Evolutionary conservation across 53 echinoderm and acorn worm genomes (phyloP), one percentile per base, ranked within the genome.

Genomic region (Arbacia lixula): DNA sequence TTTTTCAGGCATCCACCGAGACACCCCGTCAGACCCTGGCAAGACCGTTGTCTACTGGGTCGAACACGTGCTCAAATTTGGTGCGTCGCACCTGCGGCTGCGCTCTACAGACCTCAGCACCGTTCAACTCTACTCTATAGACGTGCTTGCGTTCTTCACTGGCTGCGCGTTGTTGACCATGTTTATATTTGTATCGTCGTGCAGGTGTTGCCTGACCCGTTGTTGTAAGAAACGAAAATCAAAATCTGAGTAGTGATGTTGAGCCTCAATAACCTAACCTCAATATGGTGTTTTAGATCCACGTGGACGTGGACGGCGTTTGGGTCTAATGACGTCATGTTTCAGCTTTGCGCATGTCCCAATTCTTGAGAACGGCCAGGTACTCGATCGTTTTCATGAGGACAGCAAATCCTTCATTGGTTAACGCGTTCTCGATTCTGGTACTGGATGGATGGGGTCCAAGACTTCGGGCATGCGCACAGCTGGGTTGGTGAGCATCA

Each of bases 1-100:
- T 5, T n/a, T 17, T 5, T 60, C 25, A 11, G 6, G 19, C 0
- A n/a, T 1, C 22, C n/a, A 20, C 11, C 60, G 25, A 2, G n/a
- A 19, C 60, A 3, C 0, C 28, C 6, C 3, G 33, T 36, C 5
- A 6, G 2, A n/a, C 4, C 38, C 20, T 11, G 25, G 21, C 2
- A 11, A 36, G 37, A 34, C 35, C 25, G 37, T 27, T 11, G 38
- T 21, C 20, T 37, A 9, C 36, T 42, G 43, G 16, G 19, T 72
- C 43, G 52, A 77, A 28, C 60, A 77, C 39, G 55, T 77, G 25
- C 26, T 77, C 38, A 77, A 77, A 38, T 77, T 77, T 38, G 77
- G 77, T 20, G 77, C 57, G 27, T 56, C 77, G 34, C 60, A 77
- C 19, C 60, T 77, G 26, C 36, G 40, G 55, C 28, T 58, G 36